Evolutionary conservation across 53 echinoderm and acorn worm genomes (phyloP), one percentile per base, ranked within the genome.

Genomic region (Hippasteria phrygiana): DNA sequence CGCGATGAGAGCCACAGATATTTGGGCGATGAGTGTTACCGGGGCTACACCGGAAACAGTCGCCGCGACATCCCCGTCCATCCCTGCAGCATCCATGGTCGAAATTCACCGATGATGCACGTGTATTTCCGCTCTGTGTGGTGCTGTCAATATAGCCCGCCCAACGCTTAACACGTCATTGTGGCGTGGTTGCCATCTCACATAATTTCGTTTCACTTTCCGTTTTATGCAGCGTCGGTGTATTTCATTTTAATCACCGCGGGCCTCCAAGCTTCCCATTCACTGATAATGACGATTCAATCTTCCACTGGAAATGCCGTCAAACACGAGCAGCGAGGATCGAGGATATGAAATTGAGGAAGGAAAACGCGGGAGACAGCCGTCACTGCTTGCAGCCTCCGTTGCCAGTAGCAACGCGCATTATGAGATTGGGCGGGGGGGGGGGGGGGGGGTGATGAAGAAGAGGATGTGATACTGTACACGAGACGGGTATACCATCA

Each of bases 401-500:
- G 85, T 85, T 85, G 85, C 71, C 36, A 81, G 32, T 69, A 53
- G 85, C 85, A 85, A 85, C 85, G 53, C 64, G 22, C 70, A 47
- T 33, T n/a, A 71, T 46, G 85, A 85, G 71, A 85, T 71, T n/a
- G n/a, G n/a, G n/a, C n/a, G n/a, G n/a, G n/a, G n/a, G n/a, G n/a
- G n/a, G n/a, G n/a, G n/a, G n/a, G 85, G 71, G 48, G 34, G 71
- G 48, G 28, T 54, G 76, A 54, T 79, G 62, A 79, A 10, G 62
- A 26, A 28, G 53, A 34, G 33, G 26, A 35, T 39, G n/a, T n/a
- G n/a, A n/a, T n/a, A n/a, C n/a, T 10, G 1, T 79, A 55, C 45
- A 45, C 12, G 22, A 0, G n/a, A 45, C 32, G 46, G 24, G 9
- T 9, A 10, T 36, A 43, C 65, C 32, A 45, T 64, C 79, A 59